phyloP scores from a whole-genome alignment of 1,140 invertebrate species.

The Aphelenchoides avenae region DNA sequence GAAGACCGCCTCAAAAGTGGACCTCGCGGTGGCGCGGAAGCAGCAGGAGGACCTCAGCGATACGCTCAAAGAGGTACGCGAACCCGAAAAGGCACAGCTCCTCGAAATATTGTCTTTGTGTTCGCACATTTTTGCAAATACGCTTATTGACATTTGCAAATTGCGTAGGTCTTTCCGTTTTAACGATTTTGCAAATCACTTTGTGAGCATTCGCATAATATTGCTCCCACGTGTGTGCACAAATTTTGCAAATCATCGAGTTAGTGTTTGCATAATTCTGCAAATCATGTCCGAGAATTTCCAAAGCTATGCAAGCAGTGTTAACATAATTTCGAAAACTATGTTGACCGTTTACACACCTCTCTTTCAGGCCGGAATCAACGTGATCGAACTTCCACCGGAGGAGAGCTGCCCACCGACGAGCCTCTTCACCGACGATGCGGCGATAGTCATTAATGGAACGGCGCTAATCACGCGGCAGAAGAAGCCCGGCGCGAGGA shows the following conservation, averaged over 20 bases:
- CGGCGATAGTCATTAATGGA: constrained; percentile 83
- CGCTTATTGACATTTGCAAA: too few relatives aligned
- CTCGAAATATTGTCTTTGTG: too few relatives aligned
- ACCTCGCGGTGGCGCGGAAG: constrained; percentile 71
- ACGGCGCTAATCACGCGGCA: constrained; percentile 80
- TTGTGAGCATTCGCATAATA: too few relatives aligned
- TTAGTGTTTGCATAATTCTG: constrained; percentile 1
- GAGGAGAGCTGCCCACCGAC: constrained; percentile 68
- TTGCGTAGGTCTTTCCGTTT: too few relatives aligned
- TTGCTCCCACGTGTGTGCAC: too few relatives aligned
- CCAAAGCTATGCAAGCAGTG: too few relatives aligned
- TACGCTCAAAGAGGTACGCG: constrained; percentile 60
- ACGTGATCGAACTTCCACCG: constrained; percentile 84
- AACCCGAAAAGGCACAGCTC: too few relatives aligned
- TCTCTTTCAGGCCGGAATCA: constrained; percentile 71
- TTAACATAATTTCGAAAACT: too few relatives aligned
- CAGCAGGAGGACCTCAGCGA: constrained; percentile 77
- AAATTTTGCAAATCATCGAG: constrained; percentile 7
- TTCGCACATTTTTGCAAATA: too few relatives aligned
- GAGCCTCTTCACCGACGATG: constrained; percentile 81
- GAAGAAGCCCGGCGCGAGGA: too few relatives aligned
- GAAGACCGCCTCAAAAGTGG: constrained; percentile 65
- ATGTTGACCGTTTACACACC: too few relatives aligned
- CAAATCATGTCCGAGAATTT: too few relatives aligned
- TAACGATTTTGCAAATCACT: constrained; percentile 1